Percentiles rank a stretch among this genome's conserved stretches.
Conservation (phyloP, 1,140 invertebrate species). For the Aphis gossypii region DNA sequence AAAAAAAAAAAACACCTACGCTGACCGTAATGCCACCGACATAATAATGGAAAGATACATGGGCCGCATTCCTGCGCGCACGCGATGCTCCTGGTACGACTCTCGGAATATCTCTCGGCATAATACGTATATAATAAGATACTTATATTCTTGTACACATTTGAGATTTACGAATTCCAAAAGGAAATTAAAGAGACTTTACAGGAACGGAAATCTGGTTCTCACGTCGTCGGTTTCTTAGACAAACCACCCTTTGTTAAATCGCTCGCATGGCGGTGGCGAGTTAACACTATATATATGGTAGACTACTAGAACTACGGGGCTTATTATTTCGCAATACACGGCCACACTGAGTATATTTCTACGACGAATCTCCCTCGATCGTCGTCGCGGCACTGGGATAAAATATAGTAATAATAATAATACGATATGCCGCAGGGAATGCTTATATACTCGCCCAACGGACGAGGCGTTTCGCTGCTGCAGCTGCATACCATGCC, state of each 20-base stretch:
- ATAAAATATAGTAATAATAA: neutral
- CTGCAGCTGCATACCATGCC: neutral
- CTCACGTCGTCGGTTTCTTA: neutral
- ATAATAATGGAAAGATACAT: neutral
- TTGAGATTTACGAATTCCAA: neutral
- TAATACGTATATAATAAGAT: neutral
- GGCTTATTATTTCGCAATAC: neutral
- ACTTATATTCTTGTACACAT: neutral
- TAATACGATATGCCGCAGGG: neutral
- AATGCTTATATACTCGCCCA: neutral
- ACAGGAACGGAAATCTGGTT: neutral
- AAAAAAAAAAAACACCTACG: neutral
- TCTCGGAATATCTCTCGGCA: neutral
- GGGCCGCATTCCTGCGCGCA: neutral
- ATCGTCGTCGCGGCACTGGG: neutral
- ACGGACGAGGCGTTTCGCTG: neutral
- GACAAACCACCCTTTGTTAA: neutral
- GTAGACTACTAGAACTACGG: neutral
- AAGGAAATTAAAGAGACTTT: neutral
- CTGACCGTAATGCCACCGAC: neutral
- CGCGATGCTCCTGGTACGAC: neutral
- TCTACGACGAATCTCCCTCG: neutral
- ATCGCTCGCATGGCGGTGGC: neutral
- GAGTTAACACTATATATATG: neutral
- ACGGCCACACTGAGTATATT: neutral